Evolutionary conservation across 30 jellyfish, hydroid and myxozoan species (phyloP), one percentile per base, ranked within the genome.

Genomic region (Cassiopea andromeda): DNA sequence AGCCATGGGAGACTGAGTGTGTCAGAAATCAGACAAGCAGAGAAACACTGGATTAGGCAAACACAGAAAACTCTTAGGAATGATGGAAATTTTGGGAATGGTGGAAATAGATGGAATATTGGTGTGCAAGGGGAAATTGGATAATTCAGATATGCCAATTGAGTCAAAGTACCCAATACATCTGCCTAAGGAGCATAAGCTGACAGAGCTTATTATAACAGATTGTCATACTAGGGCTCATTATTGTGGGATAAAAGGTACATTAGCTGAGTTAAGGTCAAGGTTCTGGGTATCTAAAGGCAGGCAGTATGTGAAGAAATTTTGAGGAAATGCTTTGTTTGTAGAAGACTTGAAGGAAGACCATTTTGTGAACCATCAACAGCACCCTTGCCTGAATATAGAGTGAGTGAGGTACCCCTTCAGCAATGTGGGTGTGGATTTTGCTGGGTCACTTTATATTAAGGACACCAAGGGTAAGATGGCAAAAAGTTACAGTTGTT

Each of bases 91-190:
- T 47, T 38, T 64, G 48, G 4, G 27, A 8, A 5, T 46, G 1
- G 6, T 85, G 13, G 93, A 85, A 12, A 44, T 70, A 0, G 16
- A 85, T 61, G 50, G 64, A n/a, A 50, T 77, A 0, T 0, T 77
- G 0, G 16, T 72, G 46, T 77, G 87, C 27, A 78, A 60, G 59
- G 77, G 59, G 18, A 57, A 58, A 18, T 18, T 78, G 17, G 50
- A 27, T 6, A 78, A 87, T 48, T 64, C 90, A 46, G 46, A 44
- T 6, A 5, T 84, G 2, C 19, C 16, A 4, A 4, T 46, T 58
- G 77, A 16, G 57, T 77, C 87, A 8, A 84, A 48, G 57, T 70
- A 48, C 16, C 92, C 92, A 49, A 68, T 84, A 2, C n/a, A 69
- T 7, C 49, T 84, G 9, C 92, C n/a, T n/a, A n/a, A n/a, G n/a